A percentile compares a stretch with the other conserved stretches of the same genome.
Evolutionary conservation across 2,797 vertebrate species (phyloP).

Genomic region (Orientallactaga sibirica): DNA sequence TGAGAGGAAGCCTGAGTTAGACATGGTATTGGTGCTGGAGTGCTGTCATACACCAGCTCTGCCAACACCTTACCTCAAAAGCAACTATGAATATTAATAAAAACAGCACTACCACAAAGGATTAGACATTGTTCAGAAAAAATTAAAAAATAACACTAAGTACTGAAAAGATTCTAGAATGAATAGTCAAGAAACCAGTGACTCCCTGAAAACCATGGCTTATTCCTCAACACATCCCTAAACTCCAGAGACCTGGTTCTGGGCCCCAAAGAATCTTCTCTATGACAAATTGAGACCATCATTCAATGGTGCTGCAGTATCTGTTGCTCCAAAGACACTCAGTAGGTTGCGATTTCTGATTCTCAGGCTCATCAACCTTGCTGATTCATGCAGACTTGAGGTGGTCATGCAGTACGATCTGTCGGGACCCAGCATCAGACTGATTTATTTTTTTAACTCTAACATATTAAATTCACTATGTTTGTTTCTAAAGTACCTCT

Average conservation of each 20-base stretch:
- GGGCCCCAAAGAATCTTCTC: background rate
- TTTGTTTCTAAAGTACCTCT: conserved; percentile 85
- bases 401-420: conserved; percentile 46
- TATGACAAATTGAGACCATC: conserved; percentile 5
- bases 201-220: conserved; percentile 34
- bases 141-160: conserved; percentile 5
- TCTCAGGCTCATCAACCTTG: conserved; percentile 40
- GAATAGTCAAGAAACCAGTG: background rate
- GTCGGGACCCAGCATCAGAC: background rate
- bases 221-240: conserved; percentile 20
- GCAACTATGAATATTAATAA: conserved; percentile 63
- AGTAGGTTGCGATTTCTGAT: conserved; percentile 47
- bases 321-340: background rate
- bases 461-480: conserved; percentile 63
- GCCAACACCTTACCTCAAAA: conserved; percentile 71
- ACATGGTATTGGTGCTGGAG: conserved; percentile 66
- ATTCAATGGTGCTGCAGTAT: background rate
- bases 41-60: conserved; percentile 68
- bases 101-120: conserved; percentile 65
- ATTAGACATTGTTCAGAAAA: conserved; percentile 3
- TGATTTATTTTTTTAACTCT: conserved; percentile 56
- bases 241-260: background rate
- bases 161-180: background rate
- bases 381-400: conserved; percentile 54
- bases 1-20: conserved; percentile 77